Percentiles rank a stretch among this genome's conserved stretches.
Evolutionary conservation across 2,797 vertebrate species (phyloP).

Genomic region (Lepus townsendii): DNA sequence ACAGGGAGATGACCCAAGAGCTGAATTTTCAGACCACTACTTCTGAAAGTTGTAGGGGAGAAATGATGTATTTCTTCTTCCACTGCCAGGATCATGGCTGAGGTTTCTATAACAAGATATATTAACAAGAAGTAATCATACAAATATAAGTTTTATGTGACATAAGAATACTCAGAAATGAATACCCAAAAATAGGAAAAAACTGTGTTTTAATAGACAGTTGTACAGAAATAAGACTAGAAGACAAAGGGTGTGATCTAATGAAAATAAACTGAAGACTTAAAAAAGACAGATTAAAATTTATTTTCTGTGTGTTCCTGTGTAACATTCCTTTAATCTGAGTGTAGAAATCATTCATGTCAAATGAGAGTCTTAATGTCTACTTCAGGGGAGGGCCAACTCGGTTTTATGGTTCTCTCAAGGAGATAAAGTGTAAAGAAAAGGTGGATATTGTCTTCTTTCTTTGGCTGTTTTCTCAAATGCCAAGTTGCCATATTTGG

Average conservation of each 20-base stretch:
- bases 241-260: neutral
- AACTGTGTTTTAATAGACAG: neutral
- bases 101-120: neutral
- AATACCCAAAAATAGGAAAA: neutral
- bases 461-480: neutral
- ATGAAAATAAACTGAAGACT: neutral
- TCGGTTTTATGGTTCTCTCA: neutral
- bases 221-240: neutral
- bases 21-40: neutral
- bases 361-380: neutral
- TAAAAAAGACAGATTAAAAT: too few relatives aligned
- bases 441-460: neutral
- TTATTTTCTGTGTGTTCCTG: neutral
- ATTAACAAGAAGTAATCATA: neutral
- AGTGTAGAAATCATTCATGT: neutral
- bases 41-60: neutral
- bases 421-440: fast-evolving
- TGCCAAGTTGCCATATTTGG: neutral
- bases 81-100: neutral
- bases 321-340: neutral
- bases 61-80: neutral
- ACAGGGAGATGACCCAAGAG: neutral
- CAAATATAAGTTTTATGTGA: neutral
- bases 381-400: neutral
- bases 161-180: neutral